Conservation (phyloP, 1,140 invertebrate species). For the Anoplolepis gracilipes region DNA sequence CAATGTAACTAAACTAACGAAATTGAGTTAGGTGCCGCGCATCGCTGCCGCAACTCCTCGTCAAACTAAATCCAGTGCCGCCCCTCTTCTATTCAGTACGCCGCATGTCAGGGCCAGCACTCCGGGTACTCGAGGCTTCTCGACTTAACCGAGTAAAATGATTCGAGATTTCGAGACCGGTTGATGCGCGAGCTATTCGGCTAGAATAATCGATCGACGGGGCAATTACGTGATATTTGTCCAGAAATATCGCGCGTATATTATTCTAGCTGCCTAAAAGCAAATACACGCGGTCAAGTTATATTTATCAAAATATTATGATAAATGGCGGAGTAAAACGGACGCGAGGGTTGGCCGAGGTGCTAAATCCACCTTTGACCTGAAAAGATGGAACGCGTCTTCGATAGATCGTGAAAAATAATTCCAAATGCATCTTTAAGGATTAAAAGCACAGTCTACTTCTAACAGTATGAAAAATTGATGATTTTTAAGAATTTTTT, state of each 20-base stretch:
- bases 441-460: too few relatives aligned
- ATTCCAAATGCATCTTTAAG: too few relatives aligned
- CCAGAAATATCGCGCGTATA: slow-evolving; percentile 73
- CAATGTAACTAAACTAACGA: slow-evolving; percentile 84
- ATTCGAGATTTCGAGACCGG: slow-evolving; percentile 68
- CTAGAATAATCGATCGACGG: slow-evolving; percentile 12
- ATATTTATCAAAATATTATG: slow-evolving; percentile 86
- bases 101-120: slow-evolving; percentile 68
- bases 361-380: too few relatives aligned
- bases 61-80: slow-evolving; percentile 80
- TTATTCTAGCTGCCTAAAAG: slow-evolving; percentile 82
- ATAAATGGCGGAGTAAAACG: slow-evolving; percentile 72
- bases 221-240: slow-evolving; percentile 29
- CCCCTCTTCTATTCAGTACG: slow-evolving; percentile 65
- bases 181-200: background rate
- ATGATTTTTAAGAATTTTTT: too few relatives aligned
- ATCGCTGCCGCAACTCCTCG: slow-evolving; percentile 78
- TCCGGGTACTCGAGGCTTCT: slow-evolving; percentile 64
- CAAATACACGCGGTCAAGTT: slow-evolving; percentile 83
- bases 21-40: slow-evolving; percentile 82
- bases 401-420: too few relatives aligned
- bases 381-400: too few relatives aligned
- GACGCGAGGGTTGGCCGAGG: background rate
- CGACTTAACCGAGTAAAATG: slow-evolving; percentile 76
- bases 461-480: too few relatives aligned